Percentiles rank a stretch among this genome's conserved stretches.
Conservation (phyloP, 2,888 invertebrate species). For the Dicycla oo region DNA sequence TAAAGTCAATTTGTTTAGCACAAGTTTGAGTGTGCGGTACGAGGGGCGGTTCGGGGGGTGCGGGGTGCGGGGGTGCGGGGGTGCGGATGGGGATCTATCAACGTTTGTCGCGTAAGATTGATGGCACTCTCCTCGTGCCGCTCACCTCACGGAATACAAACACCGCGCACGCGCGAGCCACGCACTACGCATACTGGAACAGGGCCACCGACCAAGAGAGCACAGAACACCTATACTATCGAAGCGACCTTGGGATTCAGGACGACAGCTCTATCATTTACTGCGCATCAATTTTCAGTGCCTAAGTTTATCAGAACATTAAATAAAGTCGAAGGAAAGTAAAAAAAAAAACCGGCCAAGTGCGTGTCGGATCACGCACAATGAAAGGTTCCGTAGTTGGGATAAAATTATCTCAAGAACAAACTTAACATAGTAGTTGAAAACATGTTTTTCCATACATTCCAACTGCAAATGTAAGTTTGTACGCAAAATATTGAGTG, state of each 20-base stretch:
- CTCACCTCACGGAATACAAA: constrained; percentile 41
- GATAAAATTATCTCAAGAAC: too few relatives aligned
- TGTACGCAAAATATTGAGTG: too few relatives aligned
- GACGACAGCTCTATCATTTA: too few relatives aligned
- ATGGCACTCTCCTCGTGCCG: constrained; percentile 28
- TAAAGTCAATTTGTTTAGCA: constrained; percentile 57
- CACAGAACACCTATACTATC: constrained; percentile 9
- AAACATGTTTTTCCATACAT: too few relatives aligned
- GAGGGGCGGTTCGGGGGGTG: background rate
- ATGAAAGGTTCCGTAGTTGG: too few relatives aligned
- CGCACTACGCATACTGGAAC: constrained; percentile 43
- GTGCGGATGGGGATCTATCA: constrained; percentile 39
- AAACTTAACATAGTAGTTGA: too few relatives aligned
- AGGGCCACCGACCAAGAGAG: background rate
- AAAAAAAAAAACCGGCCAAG: too few relatives aligned
- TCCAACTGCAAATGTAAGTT: too few relatives aligned
- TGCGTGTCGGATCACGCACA: too few relatives aligned
- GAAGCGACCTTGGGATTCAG: background rate
- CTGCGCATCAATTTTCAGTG: background rate
- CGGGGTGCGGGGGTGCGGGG: background rate
- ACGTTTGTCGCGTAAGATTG: constrained; percentile 57
- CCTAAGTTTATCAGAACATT: background rate
- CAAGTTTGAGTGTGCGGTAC: constrained; percentile 37
- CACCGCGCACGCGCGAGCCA: constrained; percentile 30
- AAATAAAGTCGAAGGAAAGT: background rate